These are phyloP conservation scores for Poeciliopsis infans DNA, from an alignment of 2,797 vertebrate species.

Conservation along the genomic window DNA sequence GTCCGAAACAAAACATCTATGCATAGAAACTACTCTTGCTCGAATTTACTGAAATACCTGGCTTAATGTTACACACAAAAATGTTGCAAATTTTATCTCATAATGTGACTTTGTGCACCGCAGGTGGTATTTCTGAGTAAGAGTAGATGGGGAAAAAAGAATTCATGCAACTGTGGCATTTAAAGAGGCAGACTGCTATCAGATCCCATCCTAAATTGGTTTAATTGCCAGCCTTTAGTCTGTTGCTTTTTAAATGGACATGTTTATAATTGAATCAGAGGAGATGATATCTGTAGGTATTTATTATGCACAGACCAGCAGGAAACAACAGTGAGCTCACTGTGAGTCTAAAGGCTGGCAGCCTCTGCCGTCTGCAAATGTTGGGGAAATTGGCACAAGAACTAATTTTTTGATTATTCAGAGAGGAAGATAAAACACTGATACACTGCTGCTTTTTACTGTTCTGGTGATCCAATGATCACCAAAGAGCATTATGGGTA, in stretches of 20 bases:
- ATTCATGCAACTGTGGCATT: background rate
- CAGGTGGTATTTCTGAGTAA: background rate
- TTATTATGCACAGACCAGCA: background rate
- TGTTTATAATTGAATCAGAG: background rate
- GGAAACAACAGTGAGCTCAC: background rate
- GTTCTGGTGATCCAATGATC: background rate
- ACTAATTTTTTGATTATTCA: background rate
- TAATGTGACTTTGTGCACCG: background rate
- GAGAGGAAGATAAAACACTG: background rate
- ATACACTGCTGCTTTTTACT: background rate
- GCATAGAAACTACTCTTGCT: background rate
- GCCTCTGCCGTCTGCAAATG: background rate
- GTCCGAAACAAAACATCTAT: background rate
- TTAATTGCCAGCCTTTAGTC: background rate
- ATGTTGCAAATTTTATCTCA: background rate
- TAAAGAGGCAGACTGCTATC: background rate
- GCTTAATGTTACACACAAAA: background rate
- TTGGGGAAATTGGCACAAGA: background rate
- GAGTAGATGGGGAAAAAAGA: background rate
- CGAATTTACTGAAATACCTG: background rate
- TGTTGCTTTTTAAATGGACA: background rate
- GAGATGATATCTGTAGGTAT: background rate
- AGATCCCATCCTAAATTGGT: background rate
- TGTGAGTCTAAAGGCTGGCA: too few species aligned
- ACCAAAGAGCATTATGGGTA: background rate